A percentile compares a stretch with the other conserved stretches of the same genome.
Evolutionary conservation across 2,113 vertebrate species (phyloP).

Genomic region (Dipodomys merriami): DNA sequence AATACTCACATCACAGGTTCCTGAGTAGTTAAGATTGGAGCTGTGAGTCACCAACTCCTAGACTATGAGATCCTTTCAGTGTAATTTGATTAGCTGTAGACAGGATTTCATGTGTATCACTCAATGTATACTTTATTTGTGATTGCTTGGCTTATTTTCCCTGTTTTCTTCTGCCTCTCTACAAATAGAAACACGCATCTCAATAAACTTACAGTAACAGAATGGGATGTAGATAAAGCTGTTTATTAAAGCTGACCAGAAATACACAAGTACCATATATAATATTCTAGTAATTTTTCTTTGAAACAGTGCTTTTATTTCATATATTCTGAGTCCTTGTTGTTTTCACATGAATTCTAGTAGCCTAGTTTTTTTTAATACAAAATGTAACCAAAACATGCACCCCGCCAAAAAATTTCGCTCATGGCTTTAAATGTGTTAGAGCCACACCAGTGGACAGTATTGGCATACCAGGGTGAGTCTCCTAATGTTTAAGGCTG

Average conservation of each 20-base stretch:
- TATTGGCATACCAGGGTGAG: background rate
- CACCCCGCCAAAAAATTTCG: background rate
- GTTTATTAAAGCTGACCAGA: background rate
- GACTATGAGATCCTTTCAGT: too few species aligned
- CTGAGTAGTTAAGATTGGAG: too few species aligned
- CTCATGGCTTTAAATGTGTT: background rate
- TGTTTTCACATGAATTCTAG: background rate
- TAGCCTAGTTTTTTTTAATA: background rate
- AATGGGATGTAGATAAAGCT: background rate
- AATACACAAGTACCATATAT: background rate
- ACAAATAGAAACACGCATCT: background rate
- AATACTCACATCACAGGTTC: too few species aligned
- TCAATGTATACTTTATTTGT: background rate
- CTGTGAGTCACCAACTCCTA: too few species aligned
- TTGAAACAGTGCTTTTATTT: background rate
- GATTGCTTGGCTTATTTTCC: background rate
- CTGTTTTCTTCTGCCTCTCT: background rate
- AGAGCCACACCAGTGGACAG: background rate
- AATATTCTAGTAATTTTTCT: background rate
- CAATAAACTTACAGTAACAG: background rate
- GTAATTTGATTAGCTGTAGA: background rate
- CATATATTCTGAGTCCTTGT: background rate
- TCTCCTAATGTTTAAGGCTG: background rate
- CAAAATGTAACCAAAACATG: background rate
- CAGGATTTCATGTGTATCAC: background rate